Conservation (phyloP, 2,888 invertebrate species). For the Panopea generosa region DNA sequence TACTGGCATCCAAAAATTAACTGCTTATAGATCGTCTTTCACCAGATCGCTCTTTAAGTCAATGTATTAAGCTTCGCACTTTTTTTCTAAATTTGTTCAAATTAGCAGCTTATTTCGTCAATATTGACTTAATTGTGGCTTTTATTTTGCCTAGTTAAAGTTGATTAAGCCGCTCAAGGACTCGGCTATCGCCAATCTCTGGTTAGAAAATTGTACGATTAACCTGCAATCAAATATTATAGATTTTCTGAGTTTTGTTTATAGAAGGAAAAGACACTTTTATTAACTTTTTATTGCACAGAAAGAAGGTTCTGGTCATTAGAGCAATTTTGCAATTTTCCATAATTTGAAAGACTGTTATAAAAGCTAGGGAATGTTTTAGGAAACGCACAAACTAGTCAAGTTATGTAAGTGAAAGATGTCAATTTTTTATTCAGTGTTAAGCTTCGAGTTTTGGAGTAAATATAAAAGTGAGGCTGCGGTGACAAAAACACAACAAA, state of each 20-base stretch:
- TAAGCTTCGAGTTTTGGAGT: too few relatives aligned
- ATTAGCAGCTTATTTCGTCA: constrained; percentile 20
- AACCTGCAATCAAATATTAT: constrained; percentile 36
- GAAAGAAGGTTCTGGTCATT: constrained; percentile 46
- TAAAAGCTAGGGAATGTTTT: constrained; percentile 25
- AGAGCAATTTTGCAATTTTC: constrained; percentile 59
- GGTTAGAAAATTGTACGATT: constrained; percentile 25
- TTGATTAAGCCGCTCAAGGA: constrained; percentile 11
- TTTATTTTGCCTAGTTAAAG: constrained; percentile 15
- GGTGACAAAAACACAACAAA: too few relatives aligned
- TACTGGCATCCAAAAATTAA: too few relatives aligned
- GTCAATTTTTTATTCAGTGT: too few relatives aligned
- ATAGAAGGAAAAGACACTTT: constrained; percentile 39
- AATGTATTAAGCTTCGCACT: too few relatives aligned
- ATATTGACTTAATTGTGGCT: constrained; percentile 4
- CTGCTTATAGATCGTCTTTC: too few relatives aligned
- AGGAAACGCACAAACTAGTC: too few relatives aligned
- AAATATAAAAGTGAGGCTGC: too few relatives aligned
- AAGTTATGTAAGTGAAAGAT: too few relatives aligned
- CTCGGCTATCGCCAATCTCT: too few relatives aligned
- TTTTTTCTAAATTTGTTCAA: constrained; percentile 18
- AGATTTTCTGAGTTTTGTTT: constrained; percentile 40
- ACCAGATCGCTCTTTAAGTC: too few relatives aligned
- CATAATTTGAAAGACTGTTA: constrained; percentile 53
- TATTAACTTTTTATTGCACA: constrained; percentile 44